These are phyloP conservation scores for Lasius fuliginosus DNA, from an alignment of 2,888 invertebrate genomes.

Conservation along the genomic window DNA sequence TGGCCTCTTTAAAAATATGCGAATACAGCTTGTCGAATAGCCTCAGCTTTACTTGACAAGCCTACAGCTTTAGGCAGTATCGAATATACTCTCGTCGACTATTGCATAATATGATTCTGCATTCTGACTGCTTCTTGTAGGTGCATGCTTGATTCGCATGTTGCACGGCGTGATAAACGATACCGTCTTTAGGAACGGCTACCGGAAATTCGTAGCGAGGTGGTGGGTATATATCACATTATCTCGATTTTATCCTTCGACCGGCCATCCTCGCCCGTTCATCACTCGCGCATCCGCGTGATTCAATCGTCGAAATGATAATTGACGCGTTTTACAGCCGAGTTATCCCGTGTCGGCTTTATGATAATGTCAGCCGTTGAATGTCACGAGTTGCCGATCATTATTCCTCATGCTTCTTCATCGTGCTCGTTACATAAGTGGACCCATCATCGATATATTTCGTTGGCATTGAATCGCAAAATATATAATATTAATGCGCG, in stretches of 20 bases:
- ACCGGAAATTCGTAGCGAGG: slow-evolving; percentile 80
- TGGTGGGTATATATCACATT: slow-evolving; percentile 81
- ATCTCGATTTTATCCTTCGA: slow-evolving; percentile 28
- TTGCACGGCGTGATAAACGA: slow-evolving; percentile 80
- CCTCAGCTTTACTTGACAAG: neutral
- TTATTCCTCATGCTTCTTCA: slow-evolving; percentile 46
- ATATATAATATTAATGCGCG: neutral
- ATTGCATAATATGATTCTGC: slow-evolving; percentile 51
- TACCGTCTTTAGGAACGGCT: slow-evolving; percentile 79
- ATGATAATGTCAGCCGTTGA: slow-evolving; percentile 41
- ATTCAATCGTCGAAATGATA: slow-evolving; percentile 35
- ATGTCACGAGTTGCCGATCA: slow-evolving; percentile 41
- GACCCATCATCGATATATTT: slow-evolving; percentile 28
- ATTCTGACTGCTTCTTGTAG: slow-evolving; percentile 77
- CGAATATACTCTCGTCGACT: slow-evolving; percentile 20
- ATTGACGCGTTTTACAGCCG: slow-evolving; percentile 45
- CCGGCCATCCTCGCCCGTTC: neutral
- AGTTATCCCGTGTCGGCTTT: slow-evolving; percentile 43
- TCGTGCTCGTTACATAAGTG: slow-evolving; percentile 38
- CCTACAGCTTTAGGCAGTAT: neutral
- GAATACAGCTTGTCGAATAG: neutral
- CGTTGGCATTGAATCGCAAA: slow-evolving; percentile 30
- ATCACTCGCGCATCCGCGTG: slow-evolving; percentile 10
- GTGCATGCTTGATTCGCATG: slow-evolving; percentile 84
- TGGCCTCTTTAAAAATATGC: neutral